Conservation (phyloP, 1,140 invertebrate genomes). For the Holotrichia oblita region DNA sequence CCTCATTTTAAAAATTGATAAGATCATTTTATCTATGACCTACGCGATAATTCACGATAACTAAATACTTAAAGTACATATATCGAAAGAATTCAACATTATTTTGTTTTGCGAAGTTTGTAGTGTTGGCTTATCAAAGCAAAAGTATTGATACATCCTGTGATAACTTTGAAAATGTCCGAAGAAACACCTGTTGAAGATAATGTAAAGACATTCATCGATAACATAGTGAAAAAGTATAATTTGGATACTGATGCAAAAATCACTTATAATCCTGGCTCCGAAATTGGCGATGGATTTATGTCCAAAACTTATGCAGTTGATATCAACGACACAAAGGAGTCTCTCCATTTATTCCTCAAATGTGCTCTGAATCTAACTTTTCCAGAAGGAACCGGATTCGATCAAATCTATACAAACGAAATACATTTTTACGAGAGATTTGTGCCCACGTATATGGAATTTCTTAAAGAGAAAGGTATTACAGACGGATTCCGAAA, state of each 20-base stretch:
- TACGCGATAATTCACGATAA: too few species aligned
- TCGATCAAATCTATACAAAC: background rate
- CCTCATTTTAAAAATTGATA: too few species aligned
- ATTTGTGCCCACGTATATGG: background rate
- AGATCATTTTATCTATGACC: too few species aligned
- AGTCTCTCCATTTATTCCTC: conserved; percentile 1
- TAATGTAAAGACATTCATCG: background rate
- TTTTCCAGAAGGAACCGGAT: background rate
- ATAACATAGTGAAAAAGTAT: background rate
- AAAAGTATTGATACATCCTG: too few species aligned
- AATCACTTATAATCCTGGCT: conserved; percentile 12
- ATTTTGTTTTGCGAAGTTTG: too few species aligned
- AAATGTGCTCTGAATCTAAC: conserved; percentile 1
- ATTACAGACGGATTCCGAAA: background rate
- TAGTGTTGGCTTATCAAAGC: too few species aligned
- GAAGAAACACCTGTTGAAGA: background rate
- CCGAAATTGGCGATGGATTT: conserved; percentile 29
- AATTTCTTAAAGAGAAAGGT: conserved; percentile 27
- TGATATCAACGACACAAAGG: background rate
- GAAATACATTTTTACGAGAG: conserved; percentile 19
- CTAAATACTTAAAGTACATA: too few species aligned
- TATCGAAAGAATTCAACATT: too few species aligned
- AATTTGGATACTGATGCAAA: background rate
- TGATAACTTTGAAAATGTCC: background rate
- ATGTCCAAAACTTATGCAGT: conserved; percentile 4